Base-by-base conservation (phyloP, 2,113 vertebrate species). In the Oenanthe melanoleuca region DNA sequence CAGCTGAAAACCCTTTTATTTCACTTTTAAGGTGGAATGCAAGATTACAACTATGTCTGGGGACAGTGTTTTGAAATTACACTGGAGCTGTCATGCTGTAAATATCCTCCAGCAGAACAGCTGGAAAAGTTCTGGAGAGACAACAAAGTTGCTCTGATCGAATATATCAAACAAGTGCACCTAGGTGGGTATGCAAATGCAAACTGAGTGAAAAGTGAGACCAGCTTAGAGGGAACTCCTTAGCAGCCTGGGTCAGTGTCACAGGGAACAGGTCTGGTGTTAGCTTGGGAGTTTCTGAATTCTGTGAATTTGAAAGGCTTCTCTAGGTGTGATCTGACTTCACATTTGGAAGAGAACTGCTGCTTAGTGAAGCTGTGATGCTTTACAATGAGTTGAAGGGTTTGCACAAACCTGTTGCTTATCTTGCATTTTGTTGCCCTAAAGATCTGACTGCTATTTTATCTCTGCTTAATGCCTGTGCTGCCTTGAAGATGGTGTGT, bases 31-130 rank as follows among this genome's bases (percentile, higher is more conserved):
- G 99, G 99, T 94, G 99, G 99, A 71, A 99, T 99, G 99, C 99
- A 99, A 97, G 99, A 99, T 96, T 99, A 99, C 95, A 99, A 99
- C 97, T 99, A 99, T 5, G 65, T 99, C 93, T 99, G 98, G 98
- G 98, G 97, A 80, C 99, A 99, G 79, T 99, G 99, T 96, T 97
- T 99, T 88, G 99, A 99, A 97, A 95, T 99, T 69, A 99, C 99
- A 0, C 64, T 99, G 95, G 99, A 99, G 72, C 53, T 99, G 86
- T 99, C 99, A 2, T 99, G 99, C 97, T 99, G 99, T 77, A 99
- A 99, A 98, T 99, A 98, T 65, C 99, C 99, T 95, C 97, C 97
- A 8, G 96, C 64, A 74, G 28, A 86, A 2, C 84, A 98, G 44
- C 98, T 99, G 86, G 97, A 97, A 31, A 79, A 84, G 33, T 98